Conservation (phyloP, 2,113 vertebrate genomes). For the Malurus melanocephalus region DNA sequence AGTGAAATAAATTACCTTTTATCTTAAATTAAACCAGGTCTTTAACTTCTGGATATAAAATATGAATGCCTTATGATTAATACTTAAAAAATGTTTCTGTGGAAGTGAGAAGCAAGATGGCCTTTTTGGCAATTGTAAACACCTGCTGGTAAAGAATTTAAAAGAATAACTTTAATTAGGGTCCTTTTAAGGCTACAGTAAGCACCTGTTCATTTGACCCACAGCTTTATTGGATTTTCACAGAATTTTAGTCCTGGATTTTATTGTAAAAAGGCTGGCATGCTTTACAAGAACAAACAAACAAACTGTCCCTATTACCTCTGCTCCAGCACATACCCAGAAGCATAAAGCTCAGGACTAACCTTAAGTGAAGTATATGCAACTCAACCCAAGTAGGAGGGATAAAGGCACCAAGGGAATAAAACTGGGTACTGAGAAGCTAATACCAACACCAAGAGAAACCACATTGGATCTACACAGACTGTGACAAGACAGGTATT, state of each 20-base stretch:
- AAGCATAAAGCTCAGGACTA: not conserved
- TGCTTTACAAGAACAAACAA: not conserved
- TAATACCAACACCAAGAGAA: not conserved
- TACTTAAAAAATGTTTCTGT: not conserved
- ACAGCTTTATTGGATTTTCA: not conserved
- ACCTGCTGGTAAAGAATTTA: slow-evolving; percentile 26
- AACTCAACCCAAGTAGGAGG: not conserved
- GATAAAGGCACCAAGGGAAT: not conserved
- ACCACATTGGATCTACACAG: not conserved
- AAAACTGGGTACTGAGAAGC: not conserved
- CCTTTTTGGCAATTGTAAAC: not conserved
- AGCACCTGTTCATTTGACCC: slow-evolving; percentile 1
- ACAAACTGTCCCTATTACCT: not conserved
- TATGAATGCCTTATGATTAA: not conserved
- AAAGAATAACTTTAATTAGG: not conserved
- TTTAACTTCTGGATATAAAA: slow-evolving; percentile 1
- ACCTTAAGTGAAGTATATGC: rapidly evolving
- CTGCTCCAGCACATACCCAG: not conserved
- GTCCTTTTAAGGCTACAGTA: not conserved
- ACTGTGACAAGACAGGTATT: not conserved
- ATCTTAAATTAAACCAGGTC: not conserved
- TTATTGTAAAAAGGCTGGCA: not conserved
- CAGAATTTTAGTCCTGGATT: not conserved
- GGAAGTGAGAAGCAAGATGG: slow-evolving; percentile 9
- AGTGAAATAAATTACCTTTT: not conserved